A percentile compares a stretch with the other conserved stretches of the same genome.
These are phyloP conservation scores for Thripadectes ignobilis DNA, from an alignment of 2,797 vertebrate genomes.

Conservation along the genomic window DNA sequence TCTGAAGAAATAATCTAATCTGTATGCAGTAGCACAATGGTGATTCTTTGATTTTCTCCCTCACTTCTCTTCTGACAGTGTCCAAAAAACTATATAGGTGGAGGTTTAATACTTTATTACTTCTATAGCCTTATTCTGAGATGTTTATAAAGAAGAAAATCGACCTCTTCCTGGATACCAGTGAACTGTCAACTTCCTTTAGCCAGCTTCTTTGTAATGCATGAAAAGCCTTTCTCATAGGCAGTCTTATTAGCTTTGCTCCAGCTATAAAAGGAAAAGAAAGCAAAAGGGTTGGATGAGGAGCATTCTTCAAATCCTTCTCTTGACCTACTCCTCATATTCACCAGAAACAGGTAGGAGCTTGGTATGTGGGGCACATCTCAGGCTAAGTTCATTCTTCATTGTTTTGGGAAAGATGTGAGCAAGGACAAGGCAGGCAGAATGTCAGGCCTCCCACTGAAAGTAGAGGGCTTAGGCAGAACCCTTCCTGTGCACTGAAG, in stretches of 20 bases:
- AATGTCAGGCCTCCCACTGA: not conserved
- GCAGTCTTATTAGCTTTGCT: not conserved
- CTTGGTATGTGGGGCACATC: not conserved
- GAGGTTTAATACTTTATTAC: not conserved
- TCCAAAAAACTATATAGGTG: not conserved
- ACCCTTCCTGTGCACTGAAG: not conserved
- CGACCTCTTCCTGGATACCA: not conserved
- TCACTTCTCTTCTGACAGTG: not conserved
- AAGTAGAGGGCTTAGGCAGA: not conserved
- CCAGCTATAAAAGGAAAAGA: not conserved
- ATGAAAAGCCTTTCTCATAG: not conserved
- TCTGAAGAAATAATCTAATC: not conserved
- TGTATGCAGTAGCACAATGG: not conserved
- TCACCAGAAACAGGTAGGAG: not conserved
- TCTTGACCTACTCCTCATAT: not conserved
- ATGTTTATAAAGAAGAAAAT: slow-evolving; percentile 35
- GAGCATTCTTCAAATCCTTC: not conserved
- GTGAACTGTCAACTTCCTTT: slow-evolving; percentile 11
- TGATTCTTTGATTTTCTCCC: not conserved
- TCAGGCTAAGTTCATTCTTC: not conserved
- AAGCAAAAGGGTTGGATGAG: not conserved
- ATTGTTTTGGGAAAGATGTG: not conserved
- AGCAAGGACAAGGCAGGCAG: not conserved
- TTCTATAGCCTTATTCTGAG: not conserved
- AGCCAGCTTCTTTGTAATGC: not conserved